Conservation (phyloP, 2,113 vertebrate genomes). For the Bos javanicus region DNA sequence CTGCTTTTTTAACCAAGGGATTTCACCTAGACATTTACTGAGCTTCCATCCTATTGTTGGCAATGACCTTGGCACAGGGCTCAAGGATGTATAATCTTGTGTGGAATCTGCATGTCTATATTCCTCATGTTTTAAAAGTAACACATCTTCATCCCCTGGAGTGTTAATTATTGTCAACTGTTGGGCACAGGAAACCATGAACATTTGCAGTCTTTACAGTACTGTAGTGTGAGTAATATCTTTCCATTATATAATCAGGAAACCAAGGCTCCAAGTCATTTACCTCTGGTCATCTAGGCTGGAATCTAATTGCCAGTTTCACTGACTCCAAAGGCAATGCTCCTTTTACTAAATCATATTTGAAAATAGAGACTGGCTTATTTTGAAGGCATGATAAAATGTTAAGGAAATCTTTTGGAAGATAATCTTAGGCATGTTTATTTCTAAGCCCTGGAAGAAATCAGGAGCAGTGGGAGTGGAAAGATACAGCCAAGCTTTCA, state of each 20-base stretch:
- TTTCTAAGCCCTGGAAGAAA: neutral
- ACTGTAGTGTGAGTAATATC: neutral
- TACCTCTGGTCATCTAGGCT: neutral
- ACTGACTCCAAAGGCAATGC: neutral
- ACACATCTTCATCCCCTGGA: neutral
- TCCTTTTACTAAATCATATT: neutral
- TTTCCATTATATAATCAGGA: neutral
- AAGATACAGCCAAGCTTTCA: neutral
- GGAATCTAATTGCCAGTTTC: neutral
- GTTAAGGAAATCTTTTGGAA: neutral
- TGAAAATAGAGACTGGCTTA: neutral
- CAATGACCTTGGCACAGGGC: no score
- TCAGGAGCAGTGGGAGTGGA: neutral
- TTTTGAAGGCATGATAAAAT: neutral
- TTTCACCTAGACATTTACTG: neutral
- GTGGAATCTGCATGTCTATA: neutral
- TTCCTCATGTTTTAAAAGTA: neutral
- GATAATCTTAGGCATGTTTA: neutral
- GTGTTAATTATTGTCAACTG: neutral
- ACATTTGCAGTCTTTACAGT: neutral
- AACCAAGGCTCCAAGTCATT: neutral
- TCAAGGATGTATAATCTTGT: neutral
- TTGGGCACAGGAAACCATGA: neutral
- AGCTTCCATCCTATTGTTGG: neutral
- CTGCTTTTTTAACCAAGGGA: neutral